Evolutionary conservation across 2,113 vertebrate species (phyloP).

Genomic region (Microcebus ravelobensis): DNA sequence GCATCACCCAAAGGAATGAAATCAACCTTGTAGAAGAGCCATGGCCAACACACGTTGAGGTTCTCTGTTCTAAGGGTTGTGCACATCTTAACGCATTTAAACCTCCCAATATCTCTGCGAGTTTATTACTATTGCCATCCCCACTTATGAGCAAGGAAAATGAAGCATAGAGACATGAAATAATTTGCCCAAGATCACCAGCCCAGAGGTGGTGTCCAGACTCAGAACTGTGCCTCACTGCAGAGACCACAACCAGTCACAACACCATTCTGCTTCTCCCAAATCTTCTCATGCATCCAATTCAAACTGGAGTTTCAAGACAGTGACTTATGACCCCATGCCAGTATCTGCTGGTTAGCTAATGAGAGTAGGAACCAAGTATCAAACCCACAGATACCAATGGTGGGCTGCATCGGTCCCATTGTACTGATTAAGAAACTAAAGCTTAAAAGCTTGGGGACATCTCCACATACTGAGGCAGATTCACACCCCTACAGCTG

Average conservation of each 20-base stretch:
- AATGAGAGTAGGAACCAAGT: background rate
- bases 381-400: background rate
- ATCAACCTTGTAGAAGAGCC: background rate
- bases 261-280: background rate
- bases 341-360: background rate
- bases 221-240: background rate
- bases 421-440: background rate
- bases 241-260: background rate
- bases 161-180: background rate
- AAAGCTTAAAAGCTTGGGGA: background rate
- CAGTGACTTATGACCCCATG: background rate
- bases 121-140: background rate
- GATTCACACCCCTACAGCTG: background rate
- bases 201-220: background rate
- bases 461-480: background rate
- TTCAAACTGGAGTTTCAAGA: background rate
- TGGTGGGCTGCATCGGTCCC: too few relatives aligned
- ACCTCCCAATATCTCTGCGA: too few relatives aligned
- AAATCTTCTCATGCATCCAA: background rate
- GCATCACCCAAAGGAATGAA: background rate
- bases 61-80: background rate
- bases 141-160: background rate
- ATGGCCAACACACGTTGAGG: background rate
- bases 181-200: background rate
- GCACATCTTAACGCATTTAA: background rate